phyloP scores from a whole-genome alignment of 2,888 invertebrate species.

The Macaria notata region DNA sequence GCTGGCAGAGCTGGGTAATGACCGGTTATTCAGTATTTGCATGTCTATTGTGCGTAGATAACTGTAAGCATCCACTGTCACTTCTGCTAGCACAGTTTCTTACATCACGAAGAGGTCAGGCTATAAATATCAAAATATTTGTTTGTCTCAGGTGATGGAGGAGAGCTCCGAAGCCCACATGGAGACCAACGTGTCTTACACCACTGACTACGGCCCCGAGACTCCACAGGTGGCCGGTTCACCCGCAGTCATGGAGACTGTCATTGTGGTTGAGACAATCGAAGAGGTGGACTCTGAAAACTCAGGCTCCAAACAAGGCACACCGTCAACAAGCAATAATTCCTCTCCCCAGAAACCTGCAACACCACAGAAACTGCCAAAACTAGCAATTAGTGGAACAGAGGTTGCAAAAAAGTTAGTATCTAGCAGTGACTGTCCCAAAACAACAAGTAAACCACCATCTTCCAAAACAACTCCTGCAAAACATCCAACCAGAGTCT shows the following conservation, averaged over 20 bases:
- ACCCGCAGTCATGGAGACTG: slow-evolving; percentile 60
- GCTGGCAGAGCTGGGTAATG: slow-evolving; percentile 64
- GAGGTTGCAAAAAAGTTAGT: slow-evolving; percentile 1
- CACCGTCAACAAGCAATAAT: slow-evolving; percentile 31
- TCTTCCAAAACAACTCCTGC: slow-evolving; percentile 21
- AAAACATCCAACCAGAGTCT: slow-evolving; percentile 34
- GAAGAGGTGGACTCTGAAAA: slow-evolving; percentile 45
- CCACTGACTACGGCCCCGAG: slow-evolving; percentile 61
- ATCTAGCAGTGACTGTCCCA: slow-evolving; percentile 1
- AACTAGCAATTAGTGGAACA: slow-evolving; percentile 5
- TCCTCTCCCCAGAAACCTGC: slow-evolving; percentile 22
- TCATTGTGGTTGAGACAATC: slow-evolving; percentile 63
- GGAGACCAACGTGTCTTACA: slow-evolving; percentile 72
- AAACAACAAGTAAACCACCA: background rate
- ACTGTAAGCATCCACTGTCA: slow-evolving; percentile 26
- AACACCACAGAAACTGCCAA: slow-evolving; percentile 16
- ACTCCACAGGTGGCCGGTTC: slow-evolving; percentile 56
- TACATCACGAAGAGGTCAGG: slow-evolving; percentile 49
- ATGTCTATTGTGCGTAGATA: slow-evolving; percentile 47
- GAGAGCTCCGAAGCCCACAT: slow-evolving; percentile 65
- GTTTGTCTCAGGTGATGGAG: slow-evolving; percentile 67
- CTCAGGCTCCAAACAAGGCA: slow-evolving; percentile 16
- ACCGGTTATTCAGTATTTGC: slow-evolving; percentile 62
- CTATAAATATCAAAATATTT: slow-evolving; percentile 53
- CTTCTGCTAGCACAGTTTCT: slow-evolving; percentile 39